Base-by-base conservation (phyloP, 1,140 invertebrate species). In the Rhyacophila brunnea region DNA sequence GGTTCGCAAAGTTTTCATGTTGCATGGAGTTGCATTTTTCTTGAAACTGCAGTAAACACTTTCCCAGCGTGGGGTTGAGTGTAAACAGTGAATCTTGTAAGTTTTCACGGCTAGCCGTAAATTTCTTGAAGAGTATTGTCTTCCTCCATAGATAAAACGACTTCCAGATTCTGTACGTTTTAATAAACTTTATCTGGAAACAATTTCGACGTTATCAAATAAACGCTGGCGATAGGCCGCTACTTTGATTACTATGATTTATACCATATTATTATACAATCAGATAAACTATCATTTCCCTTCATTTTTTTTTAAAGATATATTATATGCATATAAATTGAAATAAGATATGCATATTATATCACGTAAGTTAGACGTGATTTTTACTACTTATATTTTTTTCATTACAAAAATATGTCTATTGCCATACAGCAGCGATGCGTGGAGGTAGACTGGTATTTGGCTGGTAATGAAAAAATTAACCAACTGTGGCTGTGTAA, bases 91-190 rank as follows among this genome's bases (percentile, higher is more conserved):
- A 84, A 28, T 86, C 81, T 11, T 81, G 74, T 0, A 94, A 67
- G 55, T 75, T 73, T 38, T 78, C 81, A 11, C 81, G 82, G 0
- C 84, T 83, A 6, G 73, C 70, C 36, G 70, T 77, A 43, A 86
- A 82, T 71, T 91, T 93, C 34, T 81, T 81, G 60, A 81, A 85
- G 18, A 83, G 74, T 13, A 93, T 82, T n/a, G 84, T 86, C 67
- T 89, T 89, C 35, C 82, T 77, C 91, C 91, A 93, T 0, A 88
- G 81, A 66, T 86, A 88, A 70, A 93, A 92, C 0, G 87, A 84
- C 72, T 92, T 93, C 90, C 91, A 93, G 46, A 85, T 81, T 9
- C 87, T 81, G 69, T 88, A 93, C 17, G 84, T 70, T 14, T 77
- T 74, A 71, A 93, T 93, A 17, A 85, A 83, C 57, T 82, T 85